Evolutionary conservation across 2,888 invertebrate genomes (phyloP).

Genomic region (Patella pellucida): DNA sequence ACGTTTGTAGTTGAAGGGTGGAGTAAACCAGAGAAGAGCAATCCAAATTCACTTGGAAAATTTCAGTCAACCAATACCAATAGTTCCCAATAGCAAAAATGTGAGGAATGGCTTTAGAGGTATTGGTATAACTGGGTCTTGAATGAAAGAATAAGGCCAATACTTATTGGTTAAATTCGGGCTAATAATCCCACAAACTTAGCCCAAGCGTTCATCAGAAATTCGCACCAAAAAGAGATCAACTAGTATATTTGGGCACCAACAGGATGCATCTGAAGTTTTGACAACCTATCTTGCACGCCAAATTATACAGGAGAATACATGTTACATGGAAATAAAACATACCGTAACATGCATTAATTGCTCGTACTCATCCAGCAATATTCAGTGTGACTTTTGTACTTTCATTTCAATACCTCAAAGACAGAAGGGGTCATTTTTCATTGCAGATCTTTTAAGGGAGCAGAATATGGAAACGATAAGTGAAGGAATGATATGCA

Average conservation of each 20-base stretch:
- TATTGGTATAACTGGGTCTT: not conserved
- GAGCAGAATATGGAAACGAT: not conserved
- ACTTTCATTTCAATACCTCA: not conserved
- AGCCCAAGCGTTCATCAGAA: not conserved
- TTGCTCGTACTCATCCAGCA: not conserved
- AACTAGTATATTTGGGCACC: not conserved
- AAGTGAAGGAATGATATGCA: not conserved
- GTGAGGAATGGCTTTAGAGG: not conserved
- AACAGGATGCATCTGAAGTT: slow-evolving; percentile 6
- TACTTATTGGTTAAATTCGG: not conserved
- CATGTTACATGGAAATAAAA: not conserved
- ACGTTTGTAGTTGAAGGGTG: not conserved
- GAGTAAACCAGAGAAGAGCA: not conserved
- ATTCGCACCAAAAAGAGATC: not conserved
- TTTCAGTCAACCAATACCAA: not conserved
- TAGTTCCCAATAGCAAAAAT: too few relatives aligned
- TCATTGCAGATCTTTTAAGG: not conserved
- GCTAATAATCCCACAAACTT: not conserved
- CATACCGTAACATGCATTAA: not conserved
- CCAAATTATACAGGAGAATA: not conserved
- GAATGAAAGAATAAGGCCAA: not conserved
- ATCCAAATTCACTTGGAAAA: not conserved
- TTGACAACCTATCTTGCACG: not conserved
- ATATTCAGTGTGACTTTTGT: not conserved
- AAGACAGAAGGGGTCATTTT: not conserved